phyloP scores from a whole-genome alignment of 2,888 invertebrate species.

The Meteorus colon region DNA sequence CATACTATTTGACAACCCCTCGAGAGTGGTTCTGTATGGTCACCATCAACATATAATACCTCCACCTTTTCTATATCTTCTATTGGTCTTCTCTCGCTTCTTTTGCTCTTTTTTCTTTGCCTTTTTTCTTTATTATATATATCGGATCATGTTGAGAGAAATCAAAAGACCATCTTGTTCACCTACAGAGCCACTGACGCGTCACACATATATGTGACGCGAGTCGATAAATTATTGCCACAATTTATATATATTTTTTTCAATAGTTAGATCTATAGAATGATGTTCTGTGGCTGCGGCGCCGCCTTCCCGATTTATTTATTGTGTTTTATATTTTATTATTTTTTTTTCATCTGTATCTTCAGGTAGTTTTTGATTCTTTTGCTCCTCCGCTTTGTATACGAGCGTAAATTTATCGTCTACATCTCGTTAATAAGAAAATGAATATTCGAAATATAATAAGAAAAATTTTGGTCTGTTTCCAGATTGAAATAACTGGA shows the following conservation, averaged over 20 bases:
- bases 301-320: constrained; percentile 46
- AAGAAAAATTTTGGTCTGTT: not conserved
- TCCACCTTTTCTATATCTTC: not conserved
- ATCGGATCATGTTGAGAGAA: constrained; percentile 35
- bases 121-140: not conserved
- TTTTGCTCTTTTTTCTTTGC: not conserved
- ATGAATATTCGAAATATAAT: not conserved
- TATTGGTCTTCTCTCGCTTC: constrained; percentile 1
- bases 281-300: constrained; percentile 49
- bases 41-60: not conserved
- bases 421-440: constrained; percentile 5
- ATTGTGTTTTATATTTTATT: constrained; percentile 31
- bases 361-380: not conserved
- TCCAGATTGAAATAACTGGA: not conserved
- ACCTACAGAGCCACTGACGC: constrained; percentile 38
- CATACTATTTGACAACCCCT: constrained; percentile 55
- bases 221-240: constrained; percentile 59
- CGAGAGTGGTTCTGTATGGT: constrained; percentile 44
- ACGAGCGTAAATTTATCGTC: not conserved
- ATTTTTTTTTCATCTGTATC: constrained; percentile 28
- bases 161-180: constrained; percentile 44
- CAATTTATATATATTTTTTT: constrained; percentile 16
- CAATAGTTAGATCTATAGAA: not conserved
- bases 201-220: constrained; percentile 41
- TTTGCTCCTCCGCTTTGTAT: constrained; percentile 14